A percentile compares a stretch with the other conserved stretches of the same genome.
phyloP scores from a whole-genome alignment of 2,113 vertebrate species.

The Eulacestoma nigropectus region DNA sequence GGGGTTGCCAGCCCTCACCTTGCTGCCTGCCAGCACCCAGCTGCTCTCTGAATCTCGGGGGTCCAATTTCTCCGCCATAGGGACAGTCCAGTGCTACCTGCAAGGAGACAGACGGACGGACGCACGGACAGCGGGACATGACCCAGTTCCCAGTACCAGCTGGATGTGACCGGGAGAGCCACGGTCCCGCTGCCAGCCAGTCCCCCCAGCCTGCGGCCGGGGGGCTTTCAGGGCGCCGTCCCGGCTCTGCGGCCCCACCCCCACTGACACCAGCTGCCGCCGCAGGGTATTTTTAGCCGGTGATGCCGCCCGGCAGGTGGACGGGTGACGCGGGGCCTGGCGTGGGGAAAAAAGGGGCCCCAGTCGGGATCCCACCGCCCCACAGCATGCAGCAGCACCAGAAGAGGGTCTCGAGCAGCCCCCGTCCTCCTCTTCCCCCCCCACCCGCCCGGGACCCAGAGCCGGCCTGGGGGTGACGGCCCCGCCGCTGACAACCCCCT shows the following conservation, averaged over 20 bases:
- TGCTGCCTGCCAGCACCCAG: constrained; percentile 60
- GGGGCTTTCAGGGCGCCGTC: background rate
- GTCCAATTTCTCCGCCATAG: constrained; percentile 49
- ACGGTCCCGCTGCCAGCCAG: background rate
- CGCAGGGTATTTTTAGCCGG: constrained; percentile 39
- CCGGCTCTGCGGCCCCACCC: background rate
- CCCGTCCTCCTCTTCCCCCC: no score
- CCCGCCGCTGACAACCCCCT: no score
- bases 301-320: constrained; percentile 31
- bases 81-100: constrained; percentile 3
- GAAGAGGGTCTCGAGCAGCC: background rate
- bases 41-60: constrained; percentile 59
- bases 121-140: rapidly evolving
- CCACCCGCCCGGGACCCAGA: background rate
- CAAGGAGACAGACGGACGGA: background rate
- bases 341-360: background rate
- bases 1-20: constrained; percentile 42
- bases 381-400: background rate
- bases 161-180: background rate
- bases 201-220: background rate
- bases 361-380: background rate
- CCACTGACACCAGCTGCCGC: background rate
- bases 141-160: background rate
- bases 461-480: no score
- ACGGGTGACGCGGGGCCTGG: background rate